These are phyloP conservation scores for Cantharis rustica DNA, from an alignment of 2,888 invertebrate genomes.

Conservation along the genomic window DNA sequence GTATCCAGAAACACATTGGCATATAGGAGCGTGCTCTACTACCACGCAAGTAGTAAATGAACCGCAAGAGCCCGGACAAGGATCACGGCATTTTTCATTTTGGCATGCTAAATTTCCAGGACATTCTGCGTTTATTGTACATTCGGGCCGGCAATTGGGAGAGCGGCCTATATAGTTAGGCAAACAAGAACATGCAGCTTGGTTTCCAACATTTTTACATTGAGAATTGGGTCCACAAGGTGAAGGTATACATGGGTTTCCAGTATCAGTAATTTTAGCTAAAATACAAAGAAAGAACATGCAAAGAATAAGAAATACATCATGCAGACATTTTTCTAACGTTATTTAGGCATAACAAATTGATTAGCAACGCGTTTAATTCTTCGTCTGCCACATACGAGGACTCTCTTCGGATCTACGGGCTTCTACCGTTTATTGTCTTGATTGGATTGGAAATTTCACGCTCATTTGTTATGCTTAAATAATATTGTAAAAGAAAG, in stretches of 20 bases:
- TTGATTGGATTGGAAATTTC: too few relatives aligned
- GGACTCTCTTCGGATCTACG: too few relatives aligned
- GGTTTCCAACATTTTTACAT: conserved; percentile 62
- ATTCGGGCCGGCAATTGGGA: conserved; percentile 70
- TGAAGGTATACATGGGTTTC: conserved; percentile 67
- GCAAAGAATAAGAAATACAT: conserved; percentile 12
- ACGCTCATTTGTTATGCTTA: background rate
- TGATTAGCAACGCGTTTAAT: background rate
- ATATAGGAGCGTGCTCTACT: conserved; percentile 77
- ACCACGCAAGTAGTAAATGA: conserved; percentile 75
- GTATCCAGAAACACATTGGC: conserved; percentile 74
- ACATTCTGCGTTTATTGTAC: conserved; percentile 74
- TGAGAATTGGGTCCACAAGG: conserved; percentile 68
- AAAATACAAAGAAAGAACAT: conserved; percentile 42
- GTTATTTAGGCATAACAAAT: background rate
- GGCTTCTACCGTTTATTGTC: too few relatives aligned
- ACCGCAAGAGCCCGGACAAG: conserved; percentile 80
- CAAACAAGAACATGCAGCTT: conserved; percentile 65
- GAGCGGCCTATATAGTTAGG: conserved; percentile 65
- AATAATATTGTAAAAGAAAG: conserved; percentile 6
- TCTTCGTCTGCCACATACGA: too few relatives aligned
- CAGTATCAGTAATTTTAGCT: conserved; percentile 53
- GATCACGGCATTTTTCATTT: conserved; percentile 77
- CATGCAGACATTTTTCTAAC: background rate
- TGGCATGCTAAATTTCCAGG: conserved; percentile 76